Base-by-base conservation (phyloP, 2,888 invertebrate species). In the Dicyrtomina minuta region DNA sequence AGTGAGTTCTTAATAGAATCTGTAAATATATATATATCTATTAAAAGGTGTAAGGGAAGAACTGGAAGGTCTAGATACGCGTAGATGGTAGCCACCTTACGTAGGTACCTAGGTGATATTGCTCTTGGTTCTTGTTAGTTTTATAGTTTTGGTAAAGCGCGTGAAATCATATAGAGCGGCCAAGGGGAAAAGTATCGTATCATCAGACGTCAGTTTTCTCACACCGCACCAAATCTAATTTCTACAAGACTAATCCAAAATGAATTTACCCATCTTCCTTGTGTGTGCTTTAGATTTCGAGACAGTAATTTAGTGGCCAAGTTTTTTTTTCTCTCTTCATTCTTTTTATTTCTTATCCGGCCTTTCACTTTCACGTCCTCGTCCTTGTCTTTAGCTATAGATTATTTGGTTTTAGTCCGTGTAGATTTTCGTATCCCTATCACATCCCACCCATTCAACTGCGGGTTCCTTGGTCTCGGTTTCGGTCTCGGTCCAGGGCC, bases 201-300 rank as follows among this genome's bases (percentile, higher is more conserved):
- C 22, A 64, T 64, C 39, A 39, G 27, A 20, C 66, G 66, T 66
- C 66, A 66, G 49, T 58, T 55, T 59, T 66, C 66, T 66, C 66
- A 66, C 59, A 59, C 59, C 58, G 59, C 58, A 56, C 17, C 49
- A 59, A 59, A 56, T 58, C 66, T 66, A 66, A 66, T 66, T 66
- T 66, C 66, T 61, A 59, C 20, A 62, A 20, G 64, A 64, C 64
- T 64, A 64, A 64, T 64, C 64, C 51, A 64, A 64, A 64, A 64
- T 64, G 64, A 64, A 64, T 64, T 64, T 64, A 64, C 51, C 51
- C 64, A 22, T 64, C 64, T 2, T 51, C 27, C 3, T 53, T 17
- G 17, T 60, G 17, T 59, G 17, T 22, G 60, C 60, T 60, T 60
- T 44, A 60, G 60, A 13, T 59, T 51, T 20, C 51, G 51, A 64